Conservation (phyloP, 2,113 vertebrate species). For the Elephas maximus region DNA sequence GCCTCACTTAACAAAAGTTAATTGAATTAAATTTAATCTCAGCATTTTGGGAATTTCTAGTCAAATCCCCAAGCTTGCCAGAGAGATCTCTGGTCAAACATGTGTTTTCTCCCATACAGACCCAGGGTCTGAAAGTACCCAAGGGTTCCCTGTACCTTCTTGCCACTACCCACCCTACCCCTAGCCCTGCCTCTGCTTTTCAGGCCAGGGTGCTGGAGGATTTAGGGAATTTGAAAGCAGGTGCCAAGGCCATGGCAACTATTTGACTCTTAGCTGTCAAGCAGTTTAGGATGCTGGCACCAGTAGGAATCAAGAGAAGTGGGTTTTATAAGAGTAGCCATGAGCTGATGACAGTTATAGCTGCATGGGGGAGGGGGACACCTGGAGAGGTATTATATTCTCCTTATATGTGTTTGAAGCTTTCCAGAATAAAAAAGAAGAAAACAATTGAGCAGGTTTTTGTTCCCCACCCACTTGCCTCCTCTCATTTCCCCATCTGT, state of each 20-base stretch:
- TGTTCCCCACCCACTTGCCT: neutral
- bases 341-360: neutral
- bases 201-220: neutral
- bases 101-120: conserved; percentile 17
- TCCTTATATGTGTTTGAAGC: neutral
- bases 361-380: neutral
- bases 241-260: neutral
- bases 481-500: neutral
- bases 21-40: conserved; percentile 9
- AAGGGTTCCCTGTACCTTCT: neutral
- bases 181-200: neutral
- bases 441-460: neutral
- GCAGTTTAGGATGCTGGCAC: neutral
- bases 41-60: conserved; percentile 39
- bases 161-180: neutral
- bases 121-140: neutral
- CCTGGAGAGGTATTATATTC: neutral
- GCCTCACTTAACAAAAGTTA: conserved; percentile 17
- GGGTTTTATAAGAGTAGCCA: neutral
- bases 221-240: neutral
- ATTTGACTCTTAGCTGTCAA: neutral
- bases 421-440: conserved; percentile 27
- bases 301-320: neutral
- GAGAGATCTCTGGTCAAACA: conserved; percentile 1
- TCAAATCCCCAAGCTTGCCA: neutral